These are phyloP conservation scores for Cassiopea xamachana DNA, from an alignment of 30 jellyfish, hydroid and myxozoan genomes.

Conservation along the genomic window DNA sequence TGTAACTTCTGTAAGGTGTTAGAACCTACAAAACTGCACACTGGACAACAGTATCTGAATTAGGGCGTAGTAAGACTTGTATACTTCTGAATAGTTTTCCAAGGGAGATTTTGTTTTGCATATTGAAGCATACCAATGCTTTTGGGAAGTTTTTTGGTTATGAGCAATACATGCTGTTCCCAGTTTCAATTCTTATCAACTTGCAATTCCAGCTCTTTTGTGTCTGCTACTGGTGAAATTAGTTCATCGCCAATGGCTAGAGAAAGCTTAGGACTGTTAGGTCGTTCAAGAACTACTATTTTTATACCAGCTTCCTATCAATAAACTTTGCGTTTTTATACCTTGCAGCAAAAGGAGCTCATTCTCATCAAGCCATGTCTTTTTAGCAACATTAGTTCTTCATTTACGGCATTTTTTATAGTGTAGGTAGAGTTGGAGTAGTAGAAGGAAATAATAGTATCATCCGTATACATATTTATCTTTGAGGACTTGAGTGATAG, in stretches of 20 bases:
- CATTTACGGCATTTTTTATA: no score
- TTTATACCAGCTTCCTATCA: slow-evolving; percentile 9
- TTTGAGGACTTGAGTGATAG: no score
- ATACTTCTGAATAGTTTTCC: not conserved
- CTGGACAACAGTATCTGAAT: not conserved
- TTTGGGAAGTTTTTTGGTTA: not conserved
- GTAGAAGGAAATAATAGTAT: no score
- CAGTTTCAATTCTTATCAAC: not conserved
- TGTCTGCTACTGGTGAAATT: not conserved
- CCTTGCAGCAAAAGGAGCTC: not conserved
- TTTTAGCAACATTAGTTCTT: no score
- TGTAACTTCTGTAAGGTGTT: not conserved
- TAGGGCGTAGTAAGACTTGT: not conserved
- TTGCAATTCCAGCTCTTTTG: not conserved
- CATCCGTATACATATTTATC: no score
- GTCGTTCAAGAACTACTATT: not conserved
- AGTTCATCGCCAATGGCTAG: slow-evolving; percentile 6
- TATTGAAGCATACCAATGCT: not conserved
- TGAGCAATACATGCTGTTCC: not conserved
- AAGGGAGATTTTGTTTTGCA: not conserved
- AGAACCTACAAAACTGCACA: not conserved
- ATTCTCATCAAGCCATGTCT: not conserved
- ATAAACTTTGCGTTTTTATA: not conserved
- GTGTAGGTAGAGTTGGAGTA: no score
- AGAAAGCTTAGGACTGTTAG: not conserved